A percentile compares a stretch with the other conserved stretches of the same genome.
Evolutionary conservation across 2,888 invertebrate species (phyloP).

Genomic region (Bombyx huttoni): DNA sequence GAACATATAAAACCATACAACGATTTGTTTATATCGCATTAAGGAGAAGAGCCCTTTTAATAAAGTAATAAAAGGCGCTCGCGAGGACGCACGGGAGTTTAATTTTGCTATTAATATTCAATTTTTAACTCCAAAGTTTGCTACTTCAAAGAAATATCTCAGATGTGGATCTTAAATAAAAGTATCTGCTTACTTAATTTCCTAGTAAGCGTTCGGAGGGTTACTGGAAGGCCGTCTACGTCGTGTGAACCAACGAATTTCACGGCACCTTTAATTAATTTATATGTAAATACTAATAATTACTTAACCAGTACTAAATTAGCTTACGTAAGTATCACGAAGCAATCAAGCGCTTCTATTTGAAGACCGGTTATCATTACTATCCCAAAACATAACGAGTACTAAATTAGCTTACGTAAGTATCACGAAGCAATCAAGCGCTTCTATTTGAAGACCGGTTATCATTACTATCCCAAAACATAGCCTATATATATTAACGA

Average conservation of each 20-base stretch:
- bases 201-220: constrained; percentile 48
- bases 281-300: too few relatives aligned
- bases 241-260: neutral
- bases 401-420: too few relatives aligned
- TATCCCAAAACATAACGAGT: too few relatives aligned
- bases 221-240: constrained; percentile 18
- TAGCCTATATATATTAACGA: too few relatives aligned
- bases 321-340: too few relatives aligned
- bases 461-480: too few relatives aligned
- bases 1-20: constrained; percentile 52
- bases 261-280: too few relatives aligned
- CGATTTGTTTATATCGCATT: constrained; percentile 65
- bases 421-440: too few relatives aligned
- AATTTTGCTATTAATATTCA: constrained; percentile 72
- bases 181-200: constrained; percentile 56
- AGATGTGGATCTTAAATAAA: constrained; percentile 47
- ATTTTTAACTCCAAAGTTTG: constrained; percentile 58
- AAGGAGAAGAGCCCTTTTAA: constrained; percentile 52
- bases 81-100: constrained; percentile 42
- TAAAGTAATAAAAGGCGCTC: constrained; percentile 63
- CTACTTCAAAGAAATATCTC: constrained; percentile 65
- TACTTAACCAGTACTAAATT: too few relatives aligned
- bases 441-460: too few relatives aligned
- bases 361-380: too few relatives aligned
- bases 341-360: too few relatives aligned